Conservation (phyloP, 1,140 invertebrate species). For the Paracyclopina nana region DNA sequence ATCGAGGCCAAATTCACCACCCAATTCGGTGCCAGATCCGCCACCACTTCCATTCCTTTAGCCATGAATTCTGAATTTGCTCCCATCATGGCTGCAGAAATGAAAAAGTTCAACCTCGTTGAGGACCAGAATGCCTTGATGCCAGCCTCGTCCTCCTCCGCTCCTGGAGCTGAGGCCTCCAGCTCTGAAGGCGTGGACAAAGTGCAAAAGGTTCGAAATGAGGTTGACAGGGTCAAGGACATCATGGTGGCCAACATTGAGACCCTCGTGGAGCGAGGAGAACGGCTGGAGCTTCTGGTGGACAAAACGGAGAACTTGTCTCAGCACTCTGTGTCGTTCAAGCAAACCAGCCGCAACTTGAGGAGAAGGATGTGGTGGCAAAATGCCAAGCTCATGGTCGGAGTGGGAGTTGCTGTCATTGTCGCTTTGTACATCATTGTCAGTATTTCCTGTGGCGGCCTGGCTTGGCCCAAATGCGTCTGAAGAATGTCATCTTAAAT, state of each 20-base stretch:
- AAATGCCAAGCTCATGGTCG: conserved; percentile 22
- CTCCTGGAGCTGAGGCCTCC: not conserved
- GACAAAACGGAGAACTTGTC: conserved; percentile 20
- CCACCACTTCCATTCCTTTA: not conserved
- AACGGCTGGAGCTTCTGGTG: conserved; percentile 21
- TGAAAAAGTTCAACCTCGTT: not conserved
- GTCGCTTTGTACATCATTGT: conserved; percentile 21
- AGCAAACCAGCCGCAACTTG: conserved; percentile 20
- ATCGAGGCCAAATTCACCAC: not conserved
- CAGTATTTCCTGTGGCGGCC: conserved; percentile 13
- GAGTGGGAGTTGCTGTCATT: conserved; percentile 19
- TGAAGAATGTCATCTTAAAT: not conserved
- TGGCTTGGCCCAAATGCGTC: conserved; percentile 7
- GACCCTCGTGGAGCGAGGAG: conserved; percentile 22
- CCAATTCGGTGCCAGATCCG: not conserved
- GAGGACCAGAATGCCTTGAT: no score
- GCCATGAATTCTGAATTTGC: conserved; percentile 4
- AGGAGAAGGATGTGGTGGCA: conserved; percentile 23
- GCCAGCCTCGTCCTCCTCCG: no score
- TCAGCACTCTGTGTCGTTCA: conserved; percentile 19
- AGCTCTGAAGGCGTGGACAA: not conserved
- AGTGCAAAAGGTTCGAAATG: conserved; percentile 8
- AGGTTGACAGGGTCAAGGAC: conserved; percentile 22
- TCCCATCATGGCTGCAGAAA: not conserved
- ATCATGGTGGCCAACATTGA: conserved; percentile 23